Percentiles rank a stretch among this genome's conserved stretches.
These are phyloP conservation scores for Coracias cyanogaster DNA, from an alignment of 2,797 vertebrate genomes.

Conservation along the genomic window DNA sequence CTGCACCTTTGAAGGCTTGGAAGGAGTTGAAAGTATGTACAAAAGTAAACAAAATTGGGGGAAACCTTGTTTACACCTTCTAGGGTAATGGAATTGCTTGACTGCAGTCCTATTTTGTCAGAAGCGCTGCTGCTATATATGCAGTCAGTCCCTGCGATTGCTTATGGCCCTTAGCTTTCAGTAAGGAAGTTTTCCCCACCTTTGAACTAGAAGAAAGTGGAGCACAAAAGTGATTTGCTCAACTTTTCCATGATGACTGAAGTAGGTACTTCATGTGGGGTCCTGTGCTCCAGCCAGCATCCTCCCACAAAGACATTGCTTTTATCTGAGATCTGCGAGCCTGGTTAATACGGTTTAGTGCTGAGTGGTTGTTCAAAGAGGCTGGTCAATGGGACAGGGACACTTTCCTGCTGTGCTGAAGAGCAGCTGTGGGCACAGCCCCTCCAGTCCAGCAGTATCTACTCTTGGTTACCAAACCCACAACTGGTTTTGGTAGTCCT, in stretches of 20 bases:
- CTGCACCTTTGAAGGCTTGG: neutral
- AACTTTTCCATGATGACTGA: rapidly evolving
- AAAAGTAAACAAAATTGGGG: neutral
- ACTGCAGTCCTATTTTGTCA: neutral
- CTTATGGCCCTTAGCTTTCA: neutral
- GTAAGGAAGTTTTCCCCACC: rapidly evolving
- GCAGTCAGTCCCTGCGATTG: neutral
- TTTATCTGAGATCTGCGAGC: neutral
- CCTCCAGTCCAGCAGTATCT: neutral
- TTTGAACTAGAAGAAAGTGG: neutral
- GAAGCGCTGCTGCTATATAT: neutral
- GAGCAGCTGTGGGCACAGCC: neutral
- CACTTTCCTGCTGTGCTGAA: neutral
- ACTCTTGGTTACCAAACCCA: neutral
- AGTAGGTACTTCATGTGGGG: neutral
- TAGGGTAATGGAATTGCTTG: neutral
- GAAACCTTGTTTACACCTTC: neutral
- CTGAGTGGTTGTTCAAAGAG: neutral
- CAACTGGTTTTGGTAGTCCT: neutral
- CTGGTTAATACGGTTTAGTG: neutral
- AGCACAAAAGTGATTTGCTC: neutral
- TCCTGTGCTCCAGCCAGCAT: neutral
- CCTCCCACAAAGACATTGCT: neutral
- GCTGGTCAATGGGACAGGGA: neutral
- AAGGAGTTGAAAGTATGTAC: neutral